Base-by-base conservation (phyloP, 1,140 invertebrate species). In the Pachypsylla venusta region DNA sequence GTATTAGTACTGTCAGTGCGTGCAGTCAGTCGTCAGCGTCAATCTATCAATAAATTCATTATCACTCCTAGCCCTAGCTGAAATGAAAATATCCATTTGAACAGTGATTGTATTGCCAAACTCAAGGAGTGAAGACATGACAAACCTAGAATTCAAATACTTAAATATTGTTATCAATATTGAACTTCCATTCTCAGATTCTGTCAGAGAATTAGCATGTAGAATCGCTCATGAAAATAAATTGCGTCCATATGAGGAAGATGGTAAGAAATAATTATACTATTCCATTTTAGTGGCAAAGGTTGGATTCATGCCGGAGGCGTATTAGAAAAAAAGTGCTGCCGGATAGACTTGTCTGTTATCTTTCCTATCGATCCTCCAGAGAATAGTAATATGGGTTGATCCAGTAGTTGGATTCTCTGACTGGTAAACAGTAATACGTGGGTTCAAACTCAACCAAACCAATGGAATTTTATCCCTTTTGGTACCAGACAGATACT, bases 211-310 rank as follows among this genome's bases (percentile, higher is more conserved):
- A 71, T 72, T 85, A 1, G 76, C 79, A 10, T 78, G 83, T 63
- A 72, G 82, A 60, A 73, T 86, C 16, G 75, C 86, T 59, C 75
- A 76, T 26, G 79, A 79, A 59, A 83, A 86, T 66, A 81, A 83
- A 64, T 71, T 87, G 40, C 85, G 84, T 4, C 80, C 78, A 62
- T 84, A 80, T 64, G 70, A 85, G 19, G 79, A 85, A 72, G 64
- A 75, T 63, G 72, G 76, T 77, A 67, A 67, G 59, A 58, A 42
- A 59, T 24, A 48, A 59, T 1, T 35, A 30, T 56, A 4, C 57
- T 7, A 57, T 30, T 57, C 56, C 13, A 14, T 22, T 14, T 61
- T 60, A 27, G 22, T 53, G 39, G 48, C 54, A 54, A 42, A 53
- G 58, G 10, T 30, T 22, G 26, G 20, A 54, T 48, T n/a, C 16